Conservation (phyloP, 2,113 vertebrate genomes). For the Sander vitreus region DNA sequence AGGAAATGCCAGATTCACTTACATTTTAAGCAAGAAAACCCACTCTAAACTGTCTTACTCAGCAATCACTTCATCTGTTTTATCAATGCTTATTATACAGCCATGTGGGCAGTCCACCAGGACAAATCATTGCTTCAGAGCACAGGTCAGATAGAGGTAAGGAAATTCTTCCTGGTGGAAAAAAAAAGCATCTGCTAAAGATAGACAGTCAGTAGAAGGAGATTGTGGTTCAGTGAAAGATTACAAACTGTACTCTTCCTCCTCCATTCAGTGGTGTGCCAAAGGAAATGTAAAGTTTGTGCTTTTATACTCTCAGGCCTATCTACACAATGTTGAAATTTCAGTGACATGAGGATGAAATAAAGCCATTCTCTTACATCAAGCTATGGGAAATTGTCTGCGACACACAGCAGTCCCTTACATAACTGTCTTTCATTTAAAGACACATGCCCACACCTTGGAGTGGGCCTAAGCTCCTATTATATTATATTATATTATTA, state of each 20-base stretch:
- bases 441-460: constrained; percentile 63
- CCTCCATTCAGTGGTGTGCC: constrained; percentile 8
- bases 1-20: constrained; percentile 53
- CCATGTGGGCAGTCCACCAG: background rate
- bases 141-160: constrained; percentile 41
- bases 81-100: constrained; percentile 7
- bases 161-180: constrained; percentile 14
- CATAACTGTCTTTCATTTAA: constrained; percentile 70
- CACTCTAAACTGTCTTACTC: background rate
- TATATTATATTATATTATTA: constrained; percentile 30
- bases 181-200: constrained; percentile 20
- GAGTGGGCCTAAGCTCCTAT: constrained; percentile 29
- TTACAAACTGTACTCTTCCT: background rate
- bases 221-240: constrained; percentile 11
- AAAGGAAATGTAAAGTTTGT: constrained; percentile 26
- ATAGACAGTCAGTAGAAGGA: background rate
- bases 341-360: constrained; percentile 25
- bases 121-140: constrained; percentile 7
- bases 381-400: constrained; percentile 26
- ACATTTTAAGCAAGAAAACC: constrained; percentile 30
- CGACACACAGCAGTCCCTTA: constrained; percentile 53
- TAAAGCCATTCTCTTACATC: constrained; percentile 6
- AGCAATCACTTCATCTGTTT: constrained; percentile 16
- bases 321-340: constrained; percentile 12
- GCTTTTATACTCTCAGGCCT: background rate